Evolutionary conservation across 2,888 invertebrate species (phyloP).

Genomic region (Polietes domitor): DNA sequence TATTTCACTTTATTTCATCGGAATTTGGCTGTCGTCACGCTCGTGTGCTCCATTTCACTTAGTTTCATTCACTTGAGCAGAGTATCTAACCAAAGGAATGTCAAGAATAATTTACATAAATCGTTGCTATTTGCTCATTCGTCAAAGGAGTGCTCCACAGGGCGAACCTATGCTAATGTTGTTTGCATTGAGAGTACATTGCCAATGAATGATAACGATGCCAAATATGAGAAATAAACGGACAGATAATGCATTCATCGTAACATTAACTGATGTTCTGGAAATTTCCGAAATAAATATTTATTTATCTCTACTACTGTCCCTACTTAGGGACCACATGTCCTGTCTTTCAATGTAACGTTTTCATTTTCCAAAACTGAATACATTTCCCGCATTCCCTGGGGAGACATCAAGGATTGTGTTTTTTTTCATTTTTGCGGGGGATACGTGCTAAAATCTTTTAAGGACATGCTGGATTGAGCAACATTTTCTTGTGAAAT

Average conservation of each 20-base stretch:
- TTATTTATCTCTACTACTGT: too few species aligned
- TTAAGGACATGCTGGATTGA: too few species aligned
- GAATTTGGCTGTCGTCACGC: neutral
- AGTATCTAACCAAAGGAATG: too few species aligned
- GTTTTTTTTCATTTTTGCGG: neutral
- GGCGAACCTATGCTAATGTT: constrained; percentile 16
- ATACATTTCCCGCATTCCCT: neutral
- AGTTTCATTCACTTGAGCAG: neutral
- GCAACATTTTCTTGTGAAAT: too few species aligned
- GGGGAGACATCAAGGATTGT: neutral
- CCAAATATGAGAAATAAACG: too few species aligned
- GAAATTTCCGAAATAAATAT: neutral
- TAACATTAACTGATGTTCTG: neutral
- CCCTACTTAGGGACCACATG: too few species aligned
- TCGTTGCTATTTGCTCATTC: neutral
- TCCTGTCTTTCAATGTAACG: too few species aligned
- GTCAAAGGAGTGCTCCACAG: neutral
- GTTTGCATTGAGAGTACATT: neutral
- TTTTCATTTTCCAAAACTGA: neutral
- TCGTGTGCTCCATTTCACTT: neutral
- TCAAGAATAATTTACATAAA: neutral
- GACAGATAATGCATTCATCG: neutral
- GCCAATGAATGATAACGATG: too few species aligned
- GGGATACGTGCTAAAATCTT: too few species aligned
- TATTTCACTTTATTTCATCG: neutral